Conservation (phyloP, 2,797 vertebrate species). For the Hoplostethus mediterraneus region DNA sequence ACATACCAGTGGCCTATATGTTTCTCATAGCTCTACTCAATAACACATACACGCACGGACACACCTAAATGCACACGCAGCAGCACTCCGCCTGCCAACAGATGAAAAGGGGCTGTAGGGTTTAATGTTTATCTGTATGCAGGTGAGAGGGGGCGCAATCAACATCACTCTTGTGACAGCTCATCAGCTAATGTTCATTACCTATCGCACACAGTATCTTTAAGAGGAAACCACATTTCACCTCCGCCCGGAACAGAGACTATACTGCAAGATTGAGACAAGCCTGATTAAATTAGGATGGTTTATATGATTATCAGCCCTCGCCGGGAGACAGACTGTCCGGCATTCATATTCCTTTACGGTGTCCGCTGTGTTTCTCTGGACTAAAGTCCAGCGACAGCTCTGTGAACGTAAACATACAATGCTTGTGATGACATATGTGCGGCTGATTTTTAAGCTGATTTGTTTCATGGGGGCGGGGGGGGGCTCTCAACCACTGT, state of each 20-base stretch:
- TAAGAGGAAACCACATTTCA: conserved; percentile 65
- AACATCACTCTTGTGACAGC: conserved; percentile 60
- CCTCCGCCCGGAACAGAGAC: conserved; percentile 61
- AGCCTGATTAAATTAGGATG: conserved; percentile 76
- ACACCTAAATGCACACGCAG: conserved; percentile 28
- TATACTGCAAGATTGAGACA: conserved; percentile 59
- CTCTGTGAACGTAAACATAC: conserved; percentile 11
- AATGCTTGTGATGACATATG: not conserved
- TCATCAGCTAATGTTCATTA: conserved; percentile 77
- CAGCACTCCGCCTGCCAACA: conserved; percentile 12
- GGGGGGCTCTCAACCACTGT: not conserved
- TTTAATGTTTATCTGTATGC: conserved; percentile 37
- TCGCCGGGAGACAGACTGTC: conserved; percentile 44
- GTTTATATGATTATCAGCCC: conserved; percentile 76
- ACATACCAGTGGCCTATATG: not conserved
- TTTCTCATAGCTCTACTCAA: conserved; percentile 20
- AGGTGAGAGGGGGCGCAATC: conserved; percentile 57
- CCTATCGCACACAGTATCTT: conserved; percentile 54
- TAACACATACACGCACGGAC: conserved; percentile 13
- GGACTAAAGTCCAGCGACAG: conserved; percentile 36
- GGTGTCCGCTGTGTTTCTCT: conserved; percentile 18
- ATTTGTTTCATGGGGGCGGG: not conserved
- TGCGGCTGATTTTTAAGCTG: not conserved
- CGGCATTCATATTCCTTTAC: conserved; percentile 40
- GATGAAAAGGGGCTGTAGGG: conserved; percentile 28